These are phyloP conservation scores for Rhinoraja longicauda DNA, from an alignment of 2,797 vertebrate genomes.

Conservation along the genomic window DNA sequence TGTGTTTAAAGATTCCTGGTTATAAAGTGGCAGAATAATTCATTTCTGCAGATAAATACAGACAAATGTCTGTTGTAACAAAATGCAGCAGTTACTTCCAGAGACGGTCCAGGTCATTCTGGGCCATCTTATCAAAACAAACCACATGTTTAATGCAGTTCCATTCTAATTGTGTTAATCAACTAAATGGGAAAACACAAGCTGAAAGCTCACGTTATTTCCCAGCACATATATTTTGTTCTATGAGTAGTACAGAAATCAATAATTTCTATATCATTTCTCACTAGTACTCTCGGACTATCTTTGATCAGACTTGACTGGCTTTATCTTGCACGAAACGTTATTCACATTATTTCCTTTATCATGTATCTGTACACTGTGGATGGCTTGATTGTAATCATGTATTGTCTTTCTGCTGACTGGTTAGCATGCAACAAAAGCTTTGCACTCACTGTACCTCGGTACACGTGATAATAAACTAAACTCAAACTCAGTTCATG, in stretches of 20 bases:
- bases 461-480: too few species aligned
- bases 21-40: background rate
- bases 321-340: too few species aligned
- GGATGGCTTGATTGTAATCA: too few species aligned
- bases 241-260: background rate
- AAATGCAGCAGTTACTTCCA: background rate
- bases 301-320: too few species aligned
- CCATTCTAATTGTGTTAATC: background rate
- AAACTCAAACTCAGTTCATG: background rate
- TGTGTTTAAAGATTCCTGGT: background rate
- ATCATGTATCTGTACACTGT: too few species aligned
- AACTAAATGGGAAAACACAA: background rate
- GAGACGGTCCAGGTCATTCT: background rate
- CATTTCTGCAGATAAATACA: background rate
- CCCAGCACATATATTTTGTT: background rate
- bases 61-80: background rate
- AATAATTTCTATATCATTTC: background rate
- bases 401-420: too few species aligned
- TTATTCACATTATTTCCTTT: too few species aligned
- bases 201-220: background rate
- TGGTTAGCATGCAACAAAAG: too few species aligned
- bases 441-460: too few species aligned
- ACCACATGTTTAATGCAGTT: background rate
- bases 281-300: too few species aligned
- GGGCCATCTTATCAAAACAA: background rate